phyloP scores from a whole-genome alignment of 2,888 invertebrate genomes.

The Brachylomia viminalis region DNA sequence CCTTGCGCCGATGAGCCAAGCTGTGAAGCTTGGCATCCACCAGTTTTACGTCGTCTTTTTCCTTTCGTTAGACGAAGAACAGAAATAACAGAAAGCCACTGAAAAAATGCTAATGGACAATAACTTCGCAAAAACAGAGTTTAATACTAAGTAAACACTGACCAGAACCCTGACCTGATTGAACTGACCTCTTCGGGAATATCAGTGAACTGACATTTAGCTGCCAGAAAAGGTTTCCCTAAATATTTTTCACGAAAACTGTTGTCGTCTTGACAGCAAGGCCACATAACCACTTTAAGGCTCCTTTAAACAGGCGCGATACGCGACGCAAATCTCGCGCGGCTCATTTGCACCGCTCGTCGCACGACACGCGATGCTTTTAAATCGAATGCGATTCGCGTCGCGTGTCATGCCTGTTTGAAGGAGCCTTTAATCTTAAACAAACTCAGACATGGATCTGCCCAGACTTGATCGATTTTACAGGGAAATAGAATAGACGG shows the following conservation, averaged over 20 bases:
- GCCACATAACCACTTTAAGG: not conserved
- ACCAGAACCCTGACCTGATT: not conserved
- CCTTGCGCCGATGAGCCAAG: no score
- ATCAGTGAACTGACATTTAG: not conserved
- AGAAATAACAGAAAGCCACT: not conserved
- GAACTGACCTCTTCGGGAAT: not conserved
- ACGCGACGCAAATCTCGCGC: no score
- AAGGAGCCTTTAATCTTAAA: slow-evolving; percentile 6
- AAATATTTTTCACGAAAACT: not conserved
- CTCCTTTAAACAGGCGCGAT: no score
- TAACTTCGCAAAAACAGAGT: not conserved
- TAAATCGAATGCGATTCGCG: no score
- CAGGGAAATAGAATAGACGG: slow-evolving; percentile 40
- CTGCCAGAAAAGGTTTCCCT: not conserved
- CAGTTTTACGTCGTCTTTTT: no score
- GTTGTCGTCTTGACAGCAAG: not conserved
- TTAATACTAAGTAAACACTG: no score
- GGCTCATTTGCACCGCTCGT: no score
- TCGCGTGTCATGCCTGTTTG: no score
- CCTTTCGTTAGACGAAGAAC: not conserved
- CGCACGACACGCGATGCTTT: no score
- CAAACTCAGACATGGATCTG: slow-evolving; percentile 28
- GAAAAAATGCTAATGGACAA: not conserved
- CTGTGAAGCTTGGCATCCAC: no score
- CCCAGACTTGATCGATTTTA: slow-evolving; percentile 37